These are phyloP conservation scores for Microplitis demolitor DNA, from an alignment of 1,140 invertebrate genomes.

Conservation along the genomic window DNA sequence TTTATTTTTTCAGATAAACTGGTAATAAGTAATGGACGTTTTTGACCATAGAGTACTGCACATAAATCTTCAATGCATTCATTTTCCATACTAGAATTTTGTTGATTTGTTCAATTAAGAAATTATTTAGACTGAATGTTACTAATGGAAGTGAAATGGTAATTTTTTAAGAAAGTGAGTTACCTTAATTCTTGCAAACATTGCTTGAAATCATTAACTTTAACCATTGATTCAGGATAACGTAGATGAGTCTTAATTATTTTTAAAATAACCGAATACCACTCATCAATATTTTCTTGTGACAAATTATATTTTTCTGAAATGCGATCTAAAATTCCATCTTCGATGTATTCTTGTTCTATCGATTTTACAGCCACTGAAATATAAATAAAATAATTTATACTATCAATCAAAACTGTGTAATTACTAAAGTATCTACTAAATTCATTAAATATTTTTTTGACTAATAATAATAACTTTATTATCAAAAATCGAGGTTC, in stretches of 20 bases:
- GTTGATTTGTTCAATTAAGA: background rate
- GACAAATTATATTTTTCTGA: conserved; percentile 49
- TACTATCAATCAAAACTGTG: background rate
- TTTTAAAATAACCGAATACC: conserved; percentile 49
- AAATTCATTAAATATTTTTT: no score
- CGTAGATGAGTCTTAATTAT: conserved; percentile 47
- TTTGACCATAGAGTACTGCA: conserved; percentile 49
- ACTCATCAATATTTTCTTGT: conserved; percentile 49
- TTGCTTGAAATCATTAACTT: conserved; percentile 49
- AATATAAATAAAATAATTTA: conserved; percentile 28
- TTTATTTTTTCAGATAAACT: conserved; percentile 44
- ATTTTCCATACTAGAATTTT: conserved; percentile 42
- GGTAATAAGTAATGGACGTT: conserved; percentile 37
- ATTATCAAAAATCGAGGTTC: no score
- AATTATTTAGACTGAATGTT: no score
- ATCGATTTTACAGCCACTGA: conserved; percentile 55
- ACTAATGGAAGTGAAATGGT: background rate
- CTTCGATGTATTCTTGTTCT: conserved; percentile 52
- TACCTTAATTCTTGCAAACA: conserved; percentile 54
- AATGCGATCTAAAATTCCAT: conserved; percentile 52
- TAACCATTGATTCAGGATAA: conserved; percentile 36
- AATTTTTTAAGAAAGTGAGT: conserved; percentile 11
- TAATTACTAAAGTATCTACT: no score
- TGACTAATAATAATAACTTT: no score
- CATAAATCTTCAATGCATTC: conserved; percentile 53